These are phyloP conservation scores for Nomada lathburiana DNA, from an alignment of 2,888 invertebrate genomes.

Conservation along the genomic window DNA sequence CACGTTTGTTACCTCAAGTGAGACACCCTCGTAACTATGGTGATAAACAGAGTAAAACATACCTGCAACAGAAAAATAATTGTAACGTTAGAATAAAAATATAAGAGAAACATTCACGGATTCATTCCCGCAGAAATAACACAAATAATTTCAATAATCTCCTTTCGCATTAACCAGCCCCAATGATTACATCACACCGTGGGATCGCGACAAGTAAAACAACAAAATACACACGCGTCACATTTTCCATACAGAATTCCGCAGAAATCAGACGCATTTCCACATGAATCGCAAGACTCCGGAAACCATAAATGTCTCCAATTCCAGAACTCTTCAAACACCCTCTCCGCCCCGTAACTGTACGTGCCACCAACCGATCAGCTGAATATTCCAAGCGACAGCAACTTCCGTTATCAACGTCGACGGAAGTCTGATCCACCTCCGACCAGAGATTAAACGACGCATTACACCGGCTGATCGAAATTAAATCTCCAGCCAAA, in stretches of 20 bases:
- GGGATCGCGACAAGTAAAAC: too few species aligned
- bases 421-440: slow-evolving; percentile 33
- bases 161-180: too few species aligned
- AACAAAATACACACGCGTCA: too few species aligned
- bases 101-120: too few species aligned
- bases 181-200: too few species aligned
- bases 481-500: slow-evolving; percentile 47
- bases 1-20: not conserved
- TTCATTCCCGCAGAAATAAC: too few species aligned
- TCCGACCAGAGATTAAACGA: slow-evolving; percentile 44
- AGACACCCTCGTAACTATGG: not conserved
- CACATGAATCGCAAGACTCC: too few species aligned
- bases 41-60: not conserved
- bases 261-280: too few species aligned
- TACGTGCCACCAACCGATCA: slow-evolving; percentile 1
- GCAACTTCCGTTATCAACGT: slow-evolving; percentile 35
- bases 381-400: slow-evolving; percentile 32
- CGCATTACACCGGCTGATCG: not conserved
- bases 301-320: not conserved
- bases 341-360: too few species aligned
- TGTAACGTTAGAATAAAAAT: not conserved
- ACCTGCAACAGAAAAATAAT: slow-evolving; percentile 26
- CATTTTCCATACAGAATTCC: too few species aligned
- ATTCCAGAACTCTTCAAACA: not conserved
- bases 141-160: too few species aligned